Percentiles rank a stretch among this genome's conserved stretches.
Conservation (phyloP, 1,140 invertebrate genomes). For the Psilanteris sp. region DNA sequence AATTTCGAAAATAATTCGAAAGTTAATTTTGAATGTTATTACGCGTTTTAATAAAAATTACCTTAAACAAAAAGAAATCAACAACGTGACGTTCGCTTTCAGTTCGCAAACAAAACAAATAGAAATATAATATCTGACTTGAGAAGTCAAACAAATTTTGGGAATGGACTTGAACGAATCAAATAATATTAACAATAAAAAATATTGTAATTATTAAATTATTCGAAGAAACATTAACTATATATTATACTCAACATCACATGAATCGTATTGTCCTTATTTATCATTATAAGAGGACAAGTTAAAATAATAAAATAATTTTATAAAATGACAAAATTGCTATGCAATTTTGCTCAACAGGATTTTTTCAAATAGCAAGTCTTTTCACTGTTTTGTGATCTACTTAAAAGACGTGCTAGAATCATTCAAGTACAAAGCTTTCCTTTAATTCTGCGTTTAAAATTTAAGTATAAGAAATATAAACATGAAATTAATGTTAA, state of each 20-base stretch:
- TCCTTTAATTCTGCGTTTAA: slow-evolving; percentile 38
- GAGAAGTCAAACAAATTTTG: slow-evolving; percentile 26
- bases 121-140: slow-evolving; percentile 6
- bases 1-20: slow-evolving; percentile 38
- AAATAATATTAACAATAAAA: slow-evolving; percentile 48
- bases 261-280: slow-evolving; percentile 15
- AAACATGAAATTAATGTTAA: slow-evolving; percentile 63
- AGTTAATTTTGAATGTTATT: slow-evolving; percentile 19
- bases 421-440: slow-evolving; percentile 65
- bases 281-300: background rate
- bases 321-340: slow-evolving; percentile 9
- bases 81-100: no score
- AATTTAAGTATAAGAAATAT: slow-evolving; percentile 62
- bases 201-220: no score
- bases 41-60: slow-evolving; percentile 49
- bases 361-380: slow-evolving; percentile 56
- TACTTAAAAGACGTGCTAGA: slow-evolving; percentile 53
- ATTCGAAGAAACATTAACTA: no score
- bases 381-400: slow-evolving; percentile 2
- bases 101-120: slow-evolving; percentile 42
- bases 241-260: slow-evolving; percentile 45
- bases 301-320: slow-evolving; percentile 7
- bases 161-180: slow-evolving; percentile 46
- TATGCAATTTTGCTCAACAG: slow-evolving; percentile 47
- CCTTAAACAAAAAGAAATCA: slow-evolving; percentile 33